phyloP scores from a whole-genome alignment of 2,113 vertebrate species.

The Erinaceus europaeus region DNA sequence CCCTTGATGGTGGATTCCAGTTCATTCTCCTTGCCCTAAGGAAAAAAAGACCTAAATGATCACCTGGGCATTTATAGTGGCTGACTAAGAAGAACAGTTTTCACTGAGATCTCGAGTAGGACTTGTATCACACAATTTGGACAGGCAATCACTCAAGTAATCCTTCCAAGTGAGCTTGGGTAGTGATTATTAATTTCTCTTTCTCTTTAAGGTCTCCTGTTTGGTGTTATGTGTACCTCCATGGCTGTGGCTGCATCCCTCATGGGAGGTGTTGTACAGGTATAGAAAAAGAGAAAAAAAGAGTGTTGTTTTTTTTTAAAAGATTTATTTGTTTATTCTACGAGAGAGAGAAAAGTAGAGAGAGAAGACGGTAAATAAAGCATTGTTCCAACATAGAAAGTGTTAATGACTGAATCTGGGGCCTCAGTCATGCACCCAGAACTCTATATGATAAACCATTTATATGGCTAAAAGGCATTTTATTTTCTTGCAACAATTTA shows the following conservation, averaged over 20 bases:
- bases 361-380: too few relatives aligned
- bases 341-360: too few relatives aligned
- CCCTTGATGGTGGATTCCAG: neutral
- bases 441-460: too few relatives aligned
- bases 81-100: neutral
- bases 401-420: too few relatives aligned
- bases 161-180: neutral
- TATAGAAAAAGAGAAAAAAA: conserved; percentile 63
- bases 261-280: conserved; percentile 88
- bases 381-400: too few relatives aligned
- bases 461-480: too few relatives aligned
- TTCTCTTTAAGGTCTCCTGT: conserved; percentile 84
- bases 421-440: too few relatives aligned
- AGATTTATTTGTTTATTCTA: too few relatives aligned
- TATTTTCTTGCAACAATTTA: neutral
- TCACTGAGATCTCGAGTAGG: rapidly evolving
- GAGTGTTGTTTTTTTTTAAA: too few relatives aligned
- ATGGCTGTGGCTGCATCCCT: conserved; percentile 88
- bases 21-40: neutral
- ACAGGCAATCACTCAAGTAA: too few relatives aligned
- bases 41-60: neutral
- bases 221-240: conserved; percentile 84
- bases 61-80: neutral
- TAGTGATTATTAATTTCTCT: neutral
- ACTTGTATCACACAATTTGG: rapidly evolving